Evolutionary conservation across 2,888 invertebrate species (phyloP), one percentile per base, ranked within the genome.

Genomic region (Desoria tigrina): DNA sequence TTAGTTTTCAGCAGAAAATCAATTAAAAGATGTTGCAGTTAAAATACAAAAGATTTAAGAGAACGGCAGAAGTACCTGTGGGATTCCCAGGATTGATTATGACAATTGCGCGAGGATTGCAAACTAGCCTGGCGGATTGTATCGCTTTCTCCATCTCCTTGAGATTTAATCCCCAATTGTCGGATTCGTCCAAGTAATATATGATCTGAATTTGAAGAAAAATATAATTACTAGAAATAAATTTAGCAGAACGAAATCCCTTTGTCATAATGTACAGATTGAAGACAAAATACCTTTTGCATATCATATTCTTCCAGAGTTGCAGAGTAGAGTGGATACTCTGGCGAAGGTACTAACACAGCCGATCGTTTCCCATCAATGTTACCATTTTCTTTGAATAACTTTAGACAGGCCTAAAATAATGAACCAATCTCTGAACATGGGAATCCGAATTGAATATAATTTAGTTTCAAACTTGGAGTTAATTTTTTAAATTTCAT

Each of bases 31-130:
- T n/a, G n/a, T n/a, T n/a, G n/a, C n/a, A n/a, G n/a, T n/a, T 32
- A 7, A 32, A 7, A 7, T 32, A 32, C 32, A 32, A 32, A 32
- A 32, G 45, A 45, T 45, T 39, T 16, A 9, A 39, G 39, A 39
- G 16, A 39, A 16, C 39, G 9, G 16, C n/a, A 21, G 6, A 3
- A 16, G n/a, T 78, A 82, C 96, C 98, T 6, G 99, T 99, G n/a
- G 99, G 98, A 83, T 99, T 99, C 58, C 99, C 99, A 0, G 99
- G 99, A 84, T 99, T 99, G 78, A 99, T 99, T 68, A 99, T 86
- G 42, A 94, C 94, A 61, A 99, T 82, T 0, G 90, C 95, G 50
- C 94, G 85, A 1, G 94, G 93, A 67, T 85, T 83, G 79, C 86
- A 87, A 0, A 74, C 76, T 68, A 83, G 81, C 71, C 82, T 83